Evolutionary conservation across 2,113 vertebrate species (phyloP).

Genomic region (Opisthocomus hoazin): DNA sequence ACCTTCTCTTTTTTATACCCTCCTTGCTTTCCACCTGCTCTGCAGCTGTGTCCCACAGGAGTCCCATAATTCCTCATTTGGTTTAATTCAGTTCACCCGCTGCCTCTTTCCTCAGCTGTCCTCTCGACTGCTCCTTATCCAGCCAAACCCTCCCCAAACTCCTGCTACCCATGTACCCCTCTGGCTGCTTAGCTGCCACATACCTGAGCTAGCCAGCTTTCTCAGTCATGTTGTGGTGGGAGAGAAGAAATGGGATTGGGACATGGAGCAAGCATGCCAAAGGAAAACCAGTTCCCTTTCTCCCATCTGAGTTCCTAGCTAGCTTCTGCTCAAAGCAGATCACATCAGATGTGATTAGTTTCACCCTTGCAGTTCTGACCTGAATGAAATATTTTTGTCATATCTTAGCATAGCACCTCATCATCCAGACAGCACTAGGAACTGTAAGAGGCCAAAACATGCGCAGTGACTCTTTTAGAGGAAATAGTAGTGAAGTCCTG

Average conservation of each 20-base stretch:
- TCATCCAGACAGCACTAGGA: background rate
- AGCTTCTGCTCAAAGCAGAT: background rate
- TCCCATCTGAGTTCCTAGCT: background rate
- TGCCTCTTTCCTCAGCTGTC: background rate
- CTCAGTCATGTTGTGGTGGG: fast-evolving
- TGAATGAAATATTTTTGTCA: background rate
- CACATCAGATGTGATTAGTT: background rate
- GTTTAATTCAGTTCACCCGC: background rate
- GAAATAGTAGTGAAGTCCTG: background rate
- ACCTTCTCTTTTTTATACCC: background rate
- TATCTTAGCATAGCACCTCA: background rate
- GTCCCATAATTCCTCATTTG: background rate
- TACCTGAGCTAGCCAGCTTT: background rate
- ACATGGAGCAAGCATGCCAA: background rate
- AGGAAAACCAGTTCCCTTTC: background rate
- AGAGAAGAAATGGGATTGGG: background rate
- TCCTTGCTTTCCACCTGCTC: background rate
- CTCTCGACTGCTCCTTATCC: background rate
- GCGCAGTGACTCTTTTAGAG: background rate
- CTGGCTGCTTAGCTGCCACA: background rate
- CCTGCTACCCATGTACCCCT: background rate
- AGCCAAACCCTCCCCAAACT: background rate
- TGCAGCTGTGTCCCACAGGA: background rate
- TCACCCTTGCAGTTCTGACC: background rate
- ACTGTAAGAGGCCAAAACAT: background rate